These are phyloP conservation scores for Cantharis rufa DNA, from an alignment of 2,888 invertebrate species.

Conservation along the genomic window DNA sequence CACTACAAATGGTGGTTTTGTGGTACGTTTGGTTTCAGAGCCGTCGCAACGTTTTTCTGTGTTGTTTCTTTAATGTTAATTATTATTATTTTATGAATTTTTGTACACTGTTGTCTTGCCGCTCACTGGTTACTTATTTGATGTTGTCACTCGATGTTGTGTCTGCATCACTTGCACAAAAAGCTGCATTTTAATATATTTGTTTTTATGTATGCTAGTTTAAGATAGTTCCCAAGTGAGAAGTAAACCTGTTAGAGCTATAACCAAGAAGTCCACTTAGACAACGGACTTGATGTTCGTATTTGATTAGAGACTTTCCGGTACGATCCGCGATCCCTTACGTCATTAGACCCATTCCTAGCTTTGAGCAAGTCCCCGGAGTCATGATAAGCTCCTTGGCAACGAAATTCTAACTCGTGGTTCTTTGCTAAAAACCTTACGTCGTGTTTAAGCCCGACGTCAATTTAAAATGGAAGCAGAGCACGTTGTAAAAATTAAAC, in stretches of 20 bases:
- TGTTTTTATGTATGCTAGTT: slow-evolving; percentile 34
- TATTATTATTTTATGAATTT: slow-evolving; percentile 31
- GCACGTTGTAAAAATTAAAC: neutral
- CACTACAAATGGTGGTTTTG: slow-evolving; percentile 56
- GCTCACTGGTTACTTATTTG: slow-evolving; percentile 47
- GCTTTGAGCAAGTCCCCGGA: slow-evolving; percentile 36
- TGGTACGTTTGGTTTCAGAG: slow-evolving; percentile 52
- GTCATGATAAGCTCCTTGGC: slow-evolving; percentile 40
- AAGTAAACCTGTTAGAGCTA: slow-evolving; percentile 43
- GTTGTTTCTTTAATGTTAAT: slow-evolving; percentile 27
- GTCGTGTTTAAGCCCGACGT: slow-evolving; percentile 33
- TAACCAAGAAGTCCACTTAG: slow-evolving; percentile 45
- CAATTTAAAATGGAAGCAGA: slow-evolving; percentile 36
- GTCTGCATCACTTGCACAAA: slow-evolving; percentile 48
- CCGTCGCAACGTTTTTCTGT: slow-evolving; percentile 25
- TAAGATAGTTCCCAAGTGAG: slow-evolving; percentile 32
- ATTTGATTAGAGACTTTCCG: slow-evolving; percentile 51
- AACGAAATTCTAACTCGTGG: slow-evolving; percentile 37
- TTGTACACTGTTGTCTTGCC: slow-evolving; percentile 41
- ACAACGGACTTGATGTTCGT: slow-evolving; percentile 46
- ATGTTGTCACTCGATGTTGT: slow-evolving; percentile 52
- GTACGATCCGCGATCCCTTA: slow-evolving; percentile 48
- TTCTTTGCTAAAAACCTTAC: slow-evolving; percentile 27
- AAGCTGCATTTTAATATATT: slow-evolving; percentile 33
- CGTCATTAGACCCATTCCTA: slow-evolving; percentile 44